Evolutionary conservation across 2,888 invertebrate species (phyloP).

Genomic region (Epicampocera succincta): DNA sequence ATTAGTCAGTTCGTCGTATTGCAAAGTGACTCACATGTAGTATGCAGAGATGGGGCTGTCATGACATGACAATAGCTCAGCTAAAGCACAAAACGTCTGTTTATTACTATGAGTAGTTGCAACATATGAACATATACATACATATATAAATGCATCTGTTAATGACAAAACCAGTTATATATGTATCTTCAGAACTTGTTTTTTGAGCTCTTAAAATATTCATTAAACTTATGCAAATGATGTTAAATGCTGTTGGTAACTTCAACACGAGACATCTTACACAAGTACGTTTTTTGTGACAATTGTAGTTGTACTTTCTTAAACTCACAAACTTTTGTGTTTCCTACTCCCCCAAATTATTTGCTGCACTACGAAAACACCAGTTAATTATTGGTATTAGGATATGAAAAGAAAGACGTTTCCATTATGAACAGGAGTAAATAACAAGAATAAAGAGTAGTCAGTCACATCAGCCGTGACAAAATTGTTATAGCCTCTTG

Average conservation of each 20-base stretch:
- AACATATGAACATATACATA: neutral
- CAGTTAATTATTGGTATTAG: conserved; percentile 49
- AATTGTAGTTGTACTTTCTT: neutral
- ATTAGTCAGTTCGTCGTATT: too few relatives aligned
- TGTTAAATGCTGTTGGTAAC: conserved; percentile 17
- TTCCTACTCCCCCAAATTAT: neutral
- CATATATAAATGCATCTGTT: conserved; percentile 4
- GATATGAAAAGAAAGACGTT: conserved; percentile 53
- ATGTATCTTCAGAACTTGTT: neutral
- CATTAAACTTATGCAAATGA: conserved; percentile 51
- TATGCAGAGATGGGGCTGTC: too few relatives aligned
- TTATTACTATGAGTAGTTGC: neutral
- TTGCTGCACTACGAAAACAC: conserved; percentile 9
- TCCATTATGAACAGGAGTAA: conserved; percentile 47
- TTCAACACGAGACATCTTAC: conserved; percentile 1
- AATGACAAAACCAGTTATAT: conserved; percentile 43
- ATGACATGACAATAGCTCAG: neutral
- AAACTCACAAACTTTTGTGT: conserved; percentile 4
- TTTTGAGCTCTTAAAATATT: conserved; percentile 7
- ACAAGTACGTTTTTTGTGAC: neutral
- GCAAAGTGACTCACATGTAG: too few relatives aligned
- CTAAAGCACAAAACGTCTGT: neutral
- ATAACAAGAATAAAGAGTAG: neutral
- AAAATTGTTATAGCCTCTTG: too few relatives aligned
- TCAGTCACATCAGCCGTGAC: neutral